Evolutionary conservation across 2,888 invertebrate genomes (phyloP).

Genomic region (Proisotoma minuta): DNA sequence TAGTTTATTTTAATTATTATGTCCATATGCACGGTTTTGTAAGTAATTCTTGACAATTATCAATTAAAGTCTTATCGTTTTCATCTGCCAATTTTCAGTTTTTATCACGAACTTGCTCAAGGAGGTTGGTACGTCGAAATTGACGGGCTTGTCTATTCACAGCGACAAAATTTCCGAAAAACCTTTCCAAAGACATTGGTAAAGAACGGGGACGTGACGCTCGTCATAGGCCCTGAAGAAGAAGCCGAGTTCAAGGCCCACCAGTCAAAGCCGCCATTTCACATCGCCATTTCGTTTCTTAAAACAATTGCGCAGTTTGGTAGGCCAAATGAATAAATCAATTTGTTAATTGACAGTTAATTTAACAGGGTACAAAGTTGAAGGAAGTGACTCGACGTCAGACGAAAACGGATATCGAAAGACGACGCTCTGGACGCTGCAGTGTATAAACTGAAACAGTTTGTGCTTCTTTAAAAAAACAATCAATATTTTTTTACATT

Average conservation of each 20-base stretch:
- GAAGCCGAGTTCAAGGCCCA: conserved; percentile 26
- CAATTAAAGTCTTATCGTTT: not conserved
- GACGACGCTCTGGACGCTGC: conserved; percentile 33
- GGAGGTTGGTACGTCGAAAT: conserved; percentile 36
- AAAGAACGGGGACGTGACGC: conserved; percentile 21
- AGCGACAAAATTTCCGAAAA: conserved; percentile 31
- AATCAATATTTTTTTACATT: not conserved
- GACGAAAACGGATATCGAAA: conserved; percentile 25
- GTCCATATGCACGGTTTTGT: conserved; percentile 1
- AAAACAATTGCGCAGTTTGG: conserved; percentile 30
- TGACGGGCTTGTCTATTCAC: conserved; percentile 37
- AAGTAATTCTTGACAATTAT: not conserved
- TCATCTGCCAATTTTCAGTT: not conserved
- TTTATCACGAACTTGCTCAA: conserved; percentile 14
- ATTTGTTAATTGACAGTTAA: not conserved
- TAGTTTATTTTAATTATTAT: no score
- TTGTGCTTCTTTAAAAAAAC: not conserved
- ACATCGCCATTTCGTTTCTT: conserved; percentile 28
- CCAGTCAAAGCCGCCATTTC: conserved; percentile 24
- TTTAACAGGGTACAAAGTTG: conserved; percentile 24
- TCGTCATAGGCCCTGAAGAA: conserved; percentile 24
- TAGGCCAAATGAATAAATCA: no score
- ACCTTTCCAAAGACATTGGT: conserved; percentile 26
- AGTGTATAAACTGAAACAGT: conserved; percentile 6
- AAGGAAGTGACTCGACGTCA: conserved; percentile 20